Percentiles rank a stretch among this genome's conserved stretches.
These are phyloP conservation scores for Drosophila sordidula DNA, from an alignment of 2,888 invertebrate species.

Conservation along the genomic window DNA sequence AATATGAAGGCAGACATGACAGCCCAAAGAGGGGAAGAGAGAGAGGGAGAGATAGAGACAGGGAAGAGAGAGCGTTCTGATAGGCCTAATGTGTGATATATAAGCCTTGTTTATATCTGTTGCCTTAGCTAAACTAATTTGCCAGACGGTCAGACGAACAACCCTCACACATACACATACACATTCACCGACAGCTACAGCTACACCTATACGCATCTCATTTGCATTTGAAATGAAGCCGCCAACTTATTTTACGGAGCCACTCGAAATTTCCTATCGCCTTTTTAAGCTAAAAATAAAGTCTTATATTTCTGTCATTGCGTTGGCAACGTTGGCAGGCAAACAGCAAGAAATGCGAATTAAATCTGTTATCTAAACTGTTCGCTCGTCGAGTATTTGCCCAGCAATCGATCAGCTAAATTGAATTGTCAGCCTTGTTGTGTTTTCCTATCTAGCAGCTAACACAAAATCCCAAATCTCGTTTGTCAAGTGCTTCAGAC, in stretches of 20 bases:
- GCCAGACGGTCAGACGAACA: slow-evolving; percentile 22
- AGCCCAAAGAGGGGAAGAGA: slow-evolving; percentile 6
- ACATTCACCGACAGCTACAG: background rate
- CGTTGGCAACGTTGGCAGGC: slow-evolving; percentile 30
- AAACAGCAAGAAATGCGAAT: slow-evolving; percentile 29
- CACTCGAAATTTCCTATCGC: slow-evolving; percentile 45
- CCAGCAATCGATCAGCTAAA: slow-evolving; percentile 58
- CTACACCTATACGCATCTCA: slow-evolving; percentile 33
- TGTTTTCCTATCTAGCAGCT: slow-evolving; percentile 8
- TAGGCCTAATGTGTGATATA: slow-evolving; percentile 60
- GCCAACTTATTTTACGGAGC: slow-evolving; percentile 65
- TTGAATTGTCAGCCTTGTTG: slow-evolving; percentile 41
- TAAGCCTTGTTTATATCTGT: slow-evolving; percentile 49
- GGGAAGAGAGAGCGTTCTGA: slow-evolving; percentile 1
- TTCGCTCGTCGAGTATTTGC: slow-evolving; percentile 32
- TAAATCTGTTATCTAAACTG: slow-evolving; percentile 26
- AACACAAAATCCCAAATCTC: slow-evolving; percentile 33
- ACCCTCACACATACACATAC: background rate
- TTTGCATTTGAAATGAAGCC: slow-evolving; percentile 78
- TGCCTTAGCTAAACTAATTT: slow-evolving; percentile 68
- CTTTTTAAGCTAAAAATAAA: slow-evolving; percentile 12
- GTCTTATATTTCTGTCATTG: slow-evolving; percentile 38
- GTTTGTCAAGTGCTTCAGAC: slow-evolving; percentile 21
- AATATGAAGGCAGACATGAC: slow-evolving; percentile 50
- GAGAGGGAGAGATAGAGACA: background rate